Evolutionary conservation across 2,113 vertebrate genomes (phyloP), one percentile per base, ranked within the genome.

Genomic region (Archocentrus centrarchus): DNA sequence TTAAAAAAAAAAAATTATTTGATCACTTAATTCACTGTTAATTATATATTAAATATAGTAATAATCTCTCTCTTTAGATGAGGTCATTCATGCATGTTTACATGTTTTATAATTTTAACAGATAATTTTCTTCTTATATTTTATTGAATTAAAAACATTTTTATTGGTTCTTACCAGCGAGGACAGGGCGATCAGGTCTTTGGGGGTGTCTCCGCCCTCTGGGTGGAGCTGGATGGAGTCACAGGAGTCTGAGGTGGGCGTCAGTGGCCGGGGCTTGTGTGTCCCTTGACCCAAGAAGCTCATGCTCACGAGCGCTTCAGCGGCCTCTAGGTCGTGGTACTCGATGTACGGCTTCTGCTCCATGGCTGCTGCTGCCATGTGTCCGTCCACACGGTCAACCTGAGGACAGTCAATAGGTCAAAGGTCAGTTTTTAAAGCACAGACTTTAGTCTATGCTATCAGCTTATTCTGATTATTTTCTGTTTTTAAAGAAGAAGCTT

Each of bases 291-390:
- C 97, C 98, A 97, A 98, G 83, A 97, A 97, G 92, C 98, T 99
- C 98, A 99, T 99, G 91, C 98, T 99, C 86, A 99, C 97, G 15
- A 99, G 97, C 0, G 97, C 98, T 93, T 99, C 97, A 0, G 97
- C 98, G 0, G 98, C 98, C 93, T 99, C 98, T 1, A 99, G 97
- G 93, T 99, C 98, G 0, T 97, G 97, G 91, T 97, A 96, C 90
- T 98, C 96, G 70, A 98, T 47, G 1, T 96, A 95, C 84, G 95
- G 94, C 73, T 96, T 1, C 96, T 96, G 94, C 79, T 97, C 97
- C 50, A 96, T 97, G 77, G 96, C 94, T 81, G 96, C 94, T 0
- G 94, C 50, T 47, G 39, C 95, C 80, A 95, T 95, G 6, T 93
- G 97, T 82, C 96, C 95, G 90, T 96, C 96, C 95, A 95, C 93